Conservation (phyloP, 2,888 invertebrate species). For the Pedicia rivosa region DNA sequence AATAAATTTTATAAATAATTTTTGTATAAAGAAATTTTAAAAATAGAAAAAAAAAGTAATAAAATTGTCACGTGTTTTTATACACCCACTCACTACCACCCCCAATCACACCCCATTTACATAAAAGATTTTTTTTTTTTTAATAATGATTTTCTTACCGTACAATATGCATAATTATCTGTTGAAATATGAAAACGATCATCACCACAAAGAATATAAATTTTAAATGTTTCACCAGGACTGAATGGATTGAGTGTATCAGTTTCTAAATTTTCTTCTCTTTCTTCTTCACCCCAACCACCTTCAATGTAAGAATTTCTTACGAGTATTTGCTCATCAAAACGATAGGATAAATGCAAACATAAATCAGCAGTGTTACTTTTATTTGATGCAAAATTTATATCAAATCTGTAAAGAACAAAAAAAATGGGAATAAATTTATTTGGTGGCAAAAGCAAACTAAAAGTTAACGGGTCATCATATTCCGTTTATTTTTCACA, state of each 20-base stretch:
- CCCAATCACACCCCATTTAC: no score
- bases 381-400: conserved; percentile 21
- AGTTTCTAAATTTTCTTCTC: conserved; percentile 18
- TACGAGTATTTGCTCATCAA: conserved; percentile 25
- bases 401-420: conserved; percentile 20
- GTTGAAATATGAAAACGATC: conserved; percentile 27
- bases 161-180: conserved; percentile 26
- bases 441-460: conserved; percentile 1
- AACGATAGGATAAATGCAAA: conserved; percentile 24
- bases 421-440: background rate
- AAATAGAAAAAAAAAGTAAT: no score
- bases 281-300: conserved; percentile 27
- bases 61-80: no score
- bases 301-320: conserved; percentile 22
- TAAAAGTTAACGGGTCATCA: background rate
- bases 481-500: background rate
- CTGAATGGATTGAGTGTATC: conserved; percentile 25
- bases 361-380: conserved; percentile 25
- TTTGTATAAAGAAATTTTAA: no score
- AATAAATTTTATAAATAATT: no score
- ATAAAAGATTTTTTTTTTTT: no score
- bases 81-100: no score
- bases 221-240: conserved; percentile 26
- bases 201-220: conserved; percentile 26
- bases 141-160: no score